Evolutionary conservation across 2,888 invertebrate species (phyloP).

Genomic region (Empis stercorea): DNA sequence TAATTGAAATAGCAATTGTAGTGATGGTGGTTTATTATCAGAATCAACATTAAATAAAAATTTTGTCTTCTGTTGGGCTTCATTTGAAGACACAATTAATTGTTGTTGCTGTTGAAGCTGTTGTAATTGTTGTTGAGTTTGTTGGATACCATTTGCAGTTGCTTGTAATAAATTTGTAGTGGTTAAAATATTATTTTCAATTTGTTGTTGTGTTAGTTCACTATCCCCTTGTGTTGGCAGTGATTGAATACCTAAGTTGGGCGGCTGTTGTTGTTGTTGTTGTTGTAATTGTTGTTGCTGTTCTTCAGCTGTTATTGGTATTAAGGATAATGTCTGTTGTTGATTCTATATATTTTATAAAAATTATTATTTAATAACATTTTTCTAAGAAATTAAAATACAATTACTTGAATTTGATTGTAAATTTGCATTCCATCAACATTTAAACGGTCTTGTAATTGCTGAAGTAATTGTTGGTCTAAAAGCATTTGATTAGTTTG

Average conservation of each 20-base stretch:
- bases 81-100: slow-evolving; percentile 14
- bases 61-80: slow-evolving; percentile 29
- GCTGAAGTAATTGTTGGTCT: slow-evolving; percentile 37
- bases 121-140: slow-evolving; percentile 21
- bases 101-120: slow-evolving; percentile 8
- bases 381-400: neutral
- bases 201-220: slow-evolving; percentile 6
- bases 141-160: slow-evolving; percentile 16
- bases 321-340: slow-evolving; percentile 29
- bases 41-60: slow-evolving; percentile 36
- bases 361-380: neutral
- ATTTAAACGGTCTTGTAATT: slow-evolving; percentile 32
- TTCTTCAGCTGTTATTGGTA: slow-evolving; percentile 29
- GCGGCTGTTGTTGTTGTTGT: slow-evolving; percentile 25
- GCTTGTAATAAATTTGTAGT: slow-evolving; percentile 11
- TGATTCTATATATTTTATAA: slow-evolving; percentile 22
- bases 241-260: slow-evolving; percentile 24
- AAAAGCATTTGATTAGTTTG: slow-evolving; percentile 31
- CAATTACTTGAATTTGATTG: slow-evolving; percentile 30
- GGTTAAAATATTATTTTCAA: slow-evolving; percentile 9
- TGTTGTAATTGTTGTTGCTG: slow-evolving; percentile 24
- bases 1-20: slow-evolving; percentile 35
- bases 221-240: slow-evolving; percentile 12
- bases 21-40: slow-evolving; percentile 31
- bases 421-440: slow-evolving; percentile 37